Evolutionary conservation across 2,113 vertebrate species (phyloP).

Genomic region (Otis tarda): DNA sequence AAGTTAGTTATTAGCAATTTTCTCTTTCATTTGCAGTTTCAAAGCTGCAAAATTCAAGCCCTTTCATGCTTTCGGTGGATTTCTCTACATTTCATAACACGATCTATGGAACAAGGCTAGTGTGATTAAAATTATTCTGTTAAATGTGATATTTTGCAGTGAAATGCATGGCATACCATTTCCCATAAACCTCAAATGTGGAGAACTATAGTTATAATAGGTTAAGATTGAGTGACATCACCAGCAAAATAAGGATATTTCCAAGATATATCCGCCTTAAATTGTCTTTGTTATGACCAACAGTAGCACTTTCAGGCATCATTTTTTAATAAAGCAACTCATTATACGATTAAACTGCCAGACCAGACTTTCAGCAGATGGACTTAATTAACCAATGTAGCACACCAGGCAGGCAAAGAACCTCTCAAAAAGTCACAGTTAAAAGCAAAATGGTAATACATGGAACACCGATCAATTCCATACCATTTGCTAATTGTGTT

Average conservation of each 20-base stretch:
- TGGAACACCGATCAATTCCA: neutral
- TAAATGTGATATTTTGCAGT: neutral
- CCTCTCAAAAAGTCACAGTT: neutral
- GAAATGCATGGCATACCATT: neutral
- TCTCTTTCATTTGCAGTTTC: neutral
- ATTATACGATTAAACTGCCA: neutral
- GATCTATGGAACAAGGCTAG: neutral
- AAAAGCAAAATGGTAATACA: neutral
- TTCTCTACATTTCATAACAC: neutral
- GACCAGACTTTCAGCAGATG: slow-evolving; percentile 34
- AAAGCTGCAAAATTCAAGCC: neutral
- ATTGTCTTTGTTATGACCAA: neutral
- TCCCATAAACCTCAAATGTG: neutral
- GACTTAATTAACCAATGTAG: slow-evolving; percentile 7
- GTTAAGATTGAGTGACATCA: neutral
- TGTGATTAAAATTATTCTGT: neutral
- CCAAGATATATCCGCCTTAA: neutral
- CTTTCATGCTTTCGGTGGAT: neutral
- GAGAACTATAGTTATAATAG: neutral
- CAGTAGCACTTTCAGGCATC: neutral
- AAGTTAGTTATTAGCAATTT: neutral
- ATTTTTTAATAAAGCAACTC: slow-evolving; percentile 21
- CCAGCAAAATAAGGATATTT: neutral
- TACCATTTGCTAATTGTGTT: neutral
- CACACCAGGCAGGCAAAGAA: neutral